A percentile compares a stretch with the other conserved stretches of the same genome.
phyloP scores from a whole-genome alignment of 1,140 invertebrate species.

The Oncopeltus fasciatus region DNA sequence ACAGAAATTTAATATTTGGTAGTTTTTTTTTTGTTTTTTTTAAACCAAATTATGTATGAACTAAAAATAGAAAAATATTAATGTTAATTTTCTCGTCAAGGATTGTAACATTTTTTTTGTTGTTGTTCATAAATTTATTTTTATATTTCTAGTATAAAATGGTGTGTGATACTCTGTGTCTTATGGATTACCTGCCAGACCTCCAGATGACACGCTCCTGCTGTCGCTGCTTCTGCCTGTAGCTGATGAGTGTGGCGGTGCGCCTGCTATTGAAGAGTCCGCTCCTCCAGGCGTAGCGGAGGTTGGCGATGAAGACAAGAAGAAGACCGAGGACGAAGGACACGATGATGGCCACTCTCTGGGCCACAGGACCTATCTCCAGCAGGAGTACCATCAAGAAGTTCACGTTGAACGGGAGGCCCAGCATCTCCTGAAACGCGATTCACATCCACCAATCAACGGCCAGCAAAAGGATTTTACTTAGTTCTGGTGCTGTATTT shows the following conservation, averaged over 20 bases:
- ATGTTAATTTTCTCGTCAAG: too few relatives aligned
- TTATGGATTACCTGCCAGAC: not conserved
- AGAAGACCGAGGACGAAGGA: not conserved
- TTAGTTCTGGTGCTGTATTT: too few relatives aligned
- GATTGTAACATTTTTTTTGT: too few relatives aligned
- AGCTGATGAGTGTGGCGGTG: conserved; percentile 14
- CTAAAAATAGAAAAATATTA: too few relatives aligned
- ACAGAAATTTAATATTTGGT: too few relatives aligned
- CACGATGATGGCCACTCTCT: not conserved
- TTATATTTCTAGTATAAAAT: too few relatives aligned
- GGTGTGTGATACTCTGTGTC: too few relatives aligned
- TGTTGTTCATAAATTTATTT: too few relatives aligned
- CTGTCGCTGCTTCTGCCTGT: conserved; percentile 10
- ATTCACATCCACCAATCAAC: too few relatives aligned
- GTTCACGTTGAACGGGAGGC: conserved; percentile 18
- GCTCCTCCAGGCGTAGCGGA: conserved; percentile 15
- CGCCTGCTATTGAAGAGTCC: conserved; percentile 6
- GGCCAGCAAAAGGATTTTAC: too few relatives aligned
- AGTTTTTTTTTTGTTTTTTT: too few relatives aligned
- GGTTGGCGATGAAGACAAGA: conserved; percentile 12
- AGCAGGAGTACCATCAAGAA: conserved; percentile 20
- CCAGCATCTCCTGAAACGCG: conserved; percentile 17
- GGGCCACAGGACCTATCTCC: conserved; percentile 15
- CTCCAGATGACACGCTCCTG: not conserved
- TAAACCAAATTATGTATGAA: too few relatives aligned